Evolutionary conservation across 2,888 invertebrate genomes (phyloP), one percentile per base, ranked within the genome.

Genomic region (Phaedon cochleariae): DNA sequence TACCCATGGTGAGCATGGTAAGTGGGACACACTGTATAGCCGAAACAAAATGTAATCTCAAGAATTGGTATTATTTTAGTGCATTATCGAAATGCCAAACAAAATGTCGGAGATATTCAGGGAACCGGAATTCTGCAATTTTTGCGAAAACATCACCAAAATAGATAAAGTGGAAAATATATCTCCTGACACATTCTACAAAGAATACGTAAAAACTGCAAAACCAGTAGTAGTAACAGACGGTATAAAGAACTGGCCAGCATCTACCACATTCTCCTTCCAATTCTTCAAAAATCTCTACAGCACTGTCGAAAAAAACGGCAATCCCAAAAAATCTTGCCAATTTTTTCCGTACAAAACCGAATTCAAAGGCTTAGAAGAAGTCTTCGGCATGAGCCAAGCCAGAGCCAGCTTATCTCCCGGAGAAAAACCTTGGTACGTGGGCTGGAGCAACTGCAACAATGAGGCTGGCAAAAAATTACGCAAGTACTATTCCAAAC

Each of bases 311-410:
- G 5, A 46, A 37, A 6, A 17, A 10, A 46, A 53, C 7, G 46
- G 37, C 17, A 48, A 12, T 15, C 7, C 31, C 6, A 29, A n/a
- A n/a, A 21, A 53, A 57, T 31, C 46, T 9, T 98, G 97, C 75
- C 97, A 97, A 82, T 98, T 96, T 84, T 95, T 98, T 80, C 94
- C 97, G 0, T 98, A 98, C 83, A 90, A 93, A 83, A 96, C 96
- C 0, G 93, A 94, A 34, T 93, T 97, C 76, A 85, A 84, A 29
- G 90, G 88, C 51, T 85, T 98, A 0, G 85, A 87, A 54, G 93
- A 97, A 68, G 96, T 95, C 0, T 90, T 98, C 70, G 86, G 87
- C 59, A 96, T 97, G 95, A 89, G 89, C 29, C 83, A 84, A 7
- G 87, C 87, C 5, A 85, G 96, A 64, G 91, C 94, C 0, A 85